Conservation (phyloP, 2,113 vertebrate genomes). For the Bos taurus region DNA sequence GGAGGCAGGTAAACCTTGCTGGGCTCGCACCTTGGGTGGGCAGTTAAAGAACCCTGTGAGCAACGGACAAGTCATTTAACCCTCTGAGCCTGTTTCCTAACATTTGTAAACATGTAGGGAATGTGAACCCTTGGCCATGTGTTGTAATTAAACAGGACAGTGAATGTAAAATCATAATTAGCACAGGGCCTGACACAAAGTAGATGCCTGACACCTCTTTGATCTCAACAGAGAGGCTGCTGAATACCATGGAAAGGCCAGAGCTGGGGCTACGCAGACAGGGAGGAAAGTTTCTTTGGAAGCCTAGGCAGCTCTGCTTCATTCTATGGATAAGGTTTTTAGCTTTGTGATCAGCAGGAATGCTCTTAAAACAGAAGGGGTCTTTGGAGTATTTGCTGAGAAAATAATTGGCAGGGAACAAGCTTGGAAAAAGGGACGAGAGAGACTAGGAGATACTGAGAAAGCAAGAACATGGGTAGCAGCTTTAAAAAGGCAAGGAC, state of each 20-base stretch:
- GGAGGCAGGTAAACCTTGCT: background rate
- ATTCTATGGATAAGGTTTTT: background rate
- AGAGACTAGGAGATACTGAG: background rate
- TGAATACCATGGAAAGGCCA: background rate
- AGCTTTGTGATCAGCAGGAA: background rate
- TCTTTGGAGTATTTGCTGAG: background rate
- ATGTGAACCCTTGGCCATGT: background rate
- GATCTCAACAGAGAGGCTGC: background rate
- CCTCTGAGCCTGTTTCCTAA: background rate
- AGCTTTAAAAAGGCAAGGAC: background rate
- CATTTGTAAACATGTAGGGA: background rate
- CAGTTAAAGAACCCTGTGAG: background rate
- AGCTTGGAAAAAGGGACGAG: background rate
- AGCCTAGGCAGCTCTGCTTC: background rate
- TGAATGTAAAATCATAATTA: background rate
- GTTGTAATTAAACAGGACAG: background rate
- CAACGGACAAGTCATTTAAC: background rate
- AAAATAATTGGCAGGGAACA: background rate
- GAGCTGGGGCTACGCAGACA: background rate
- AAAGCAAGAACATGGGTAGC: background rate
- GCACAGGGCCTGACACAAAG: background rate
- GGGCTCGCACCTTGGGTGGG: background rate
- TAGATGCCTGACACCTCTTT: background rate
- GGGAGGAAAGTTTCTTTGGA: background rate
- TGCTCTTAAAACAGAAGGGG: background rate